Evolutionary conservation across 1,140 invertebrate species (phyloP), one percentile per base, ranked within the genome.

Genomic region (Epicauta chinensis): DNA sequence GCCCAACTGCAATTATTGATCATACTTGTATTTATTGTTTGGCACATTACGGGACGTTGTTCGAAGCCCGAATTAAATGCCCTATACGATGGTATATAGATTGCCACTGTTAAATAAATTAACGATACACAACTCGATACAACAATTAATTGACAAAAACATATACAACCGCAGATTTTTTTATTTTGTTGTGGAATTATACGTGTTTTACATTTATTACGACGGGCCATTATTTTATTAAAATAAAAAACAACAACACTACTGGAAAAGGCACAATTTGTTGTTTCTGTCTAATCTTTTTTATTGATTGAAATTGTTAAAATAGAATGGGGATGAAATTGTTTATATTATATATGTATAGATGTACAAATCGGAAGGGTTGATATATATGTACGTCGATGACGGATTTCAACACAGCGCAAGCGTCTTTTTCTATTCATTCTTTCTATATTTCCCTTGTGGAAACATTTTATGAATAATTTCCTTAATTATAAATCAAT

Each of bases 131-230:
- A 85, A 51, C 88, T 91, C 7, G 93, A 75, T 1, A 93, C 87
- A 29, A 89, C 82, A 16, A 89, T 89, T 84, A 93, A 86, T 73
- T 93, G 89, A 68, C 89, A 93, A 30, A 93, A 79, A 71, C 89
- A 93, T 42, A 93, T 91, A n/a, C 87, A 89, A 35, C 87, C 87
- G 68, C 89, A 93, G 67, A 93, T 91, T 54, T 83, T 77, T 51
- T 81, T 83, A 68, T 93, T 88, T 69, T 91, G 89, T 52, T 87
- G 87, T 17, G 89, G 88, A 56, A 91, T 87, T 60, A 91, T 58
- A 13, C 67, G 64, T 15, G 63, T 56, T 56, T 70, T 69, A 49
- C 62, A 68, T 55, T 66, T 69, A 17, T 68, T 66, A 37, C 59
- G 61, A 42, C 61, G 63, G 43, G 59, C 62, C 68, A 70, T 70